Evolutionary conservation across 2,797 vertebrate species (phyloP).

Genomic region (Epinephelus coioides): DNA sequence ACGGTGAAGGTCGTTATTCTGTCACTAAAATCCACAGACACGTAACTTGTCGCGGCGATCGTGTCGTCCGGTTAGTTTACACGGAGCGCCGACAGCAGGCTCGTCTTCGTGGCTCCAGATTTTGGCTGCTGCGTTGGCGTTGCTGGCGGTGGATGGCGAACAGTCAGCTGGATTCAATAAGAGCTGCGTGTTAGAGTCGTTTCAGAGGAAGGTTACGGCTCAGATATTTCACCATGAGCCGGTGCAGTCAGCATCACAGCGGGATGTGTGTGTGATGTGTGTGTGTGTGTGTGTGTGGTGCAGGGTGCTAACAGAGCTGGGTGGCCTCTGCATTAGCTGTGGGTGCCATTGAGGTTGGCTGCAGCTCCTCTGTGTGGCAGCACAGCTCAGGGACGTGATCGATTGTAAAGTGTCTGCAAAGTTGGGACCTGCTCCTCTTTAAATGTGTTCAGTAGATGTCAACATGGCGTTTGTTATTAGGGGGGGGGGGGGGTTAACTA

Average conservation of each 20-base stretch:
- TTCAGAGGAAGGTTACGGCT: neutral
- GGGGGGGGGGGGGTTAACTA: too few species aligned
- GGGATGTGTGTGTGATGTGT: too few species aligned
- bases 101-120: constrained; percentile 45
- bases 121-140: constrained; percentile 70
- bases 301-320: constrained; percentile 29
- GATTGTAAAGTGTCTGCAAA: neutral
- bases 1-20: constrained; percentile 91
- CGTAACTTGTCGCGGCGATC: rapidly evolving
- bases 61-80: neutral
- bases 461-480: too few species aligned
- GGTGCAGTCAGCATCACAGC: too few species aligned
- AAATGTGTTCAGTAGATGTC: neutral
- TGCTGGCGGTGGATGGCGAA: constrained; percentile 17
- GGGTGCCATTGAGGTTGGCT: constrained; percentile 1
- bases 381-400: neutral
- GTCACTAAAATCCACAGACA: rapidly evolving
- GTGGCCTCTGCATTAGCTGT: neutral
- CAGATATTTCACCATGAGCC: neutral
- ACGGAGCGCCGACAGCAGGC: neutral
- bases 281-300: neutral
- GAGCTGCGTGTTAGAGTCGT: neutral
- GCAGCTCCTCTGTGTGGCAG: constrained; percentile 33
- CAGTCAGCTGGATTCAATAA: neutral
- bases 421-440: neutral